phyloP scores from a whole-genome alignment of 2,888 invertebrate genomes.

The Nysson spinosus region DNA sequence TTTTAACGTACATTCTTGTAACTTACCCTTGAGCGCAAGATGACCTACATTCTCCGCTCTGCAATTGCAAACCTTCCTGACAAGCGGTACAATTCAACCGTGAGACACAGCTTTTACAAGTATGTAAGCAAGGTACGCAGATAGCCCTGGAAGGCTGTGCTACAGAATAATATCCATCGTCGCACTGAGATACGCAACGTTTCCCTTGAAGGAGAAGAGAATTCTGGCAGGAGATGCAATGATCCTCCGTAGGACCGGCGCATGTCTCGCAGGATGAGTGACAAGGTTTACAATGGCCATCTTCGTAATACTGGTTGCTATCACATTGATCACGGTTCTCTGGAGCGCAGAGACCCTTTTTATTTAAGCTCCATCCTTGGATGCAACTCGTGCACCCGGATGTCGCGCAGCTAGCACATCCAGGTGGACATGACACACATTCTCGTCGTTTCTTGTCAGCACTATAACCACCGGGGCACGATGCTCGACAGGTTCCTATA shows the following conservation, averaged over 20 bases:
- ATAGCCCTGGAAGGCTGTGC: slow-evolving; percentile 78
- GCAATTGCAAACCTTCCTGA: slow-evolving; percentile 86
- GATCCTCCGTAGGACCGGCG: slow-evolving; percentile 85
- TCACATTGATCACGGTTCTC: slow-evolving; percentile 85
- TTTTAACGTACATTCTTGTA: not conserved
- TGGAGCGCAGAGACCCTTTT: slow-evolving; percentile 86
- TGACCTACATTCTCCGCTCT: slow-evolving; percentile 90
- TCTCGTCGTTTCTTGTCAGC: slow-evolving; percentile 88
- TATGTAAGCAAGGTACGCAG: slow-evolving; percentile 89
- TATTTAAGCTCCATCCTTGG: slow-evolving; percentile 86
- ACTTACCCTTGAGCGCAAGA: slow-evolving; percentile 85
- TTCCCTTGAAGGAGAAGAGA: slow-evolving; percentile 85
- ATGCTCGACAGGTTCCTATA: slow-evolving; percentile 83
- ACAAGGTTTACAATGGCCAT: slow-evolving; percentile 85
- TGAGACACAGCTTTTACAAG: slow-evolving; percentile 87
- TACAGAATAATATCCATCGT: slow-evolving; percentile 85
- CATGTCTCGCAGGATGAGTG: slow-evolving; percentile 91
- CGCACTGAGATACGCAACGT: slow-evolving; percentile 87
- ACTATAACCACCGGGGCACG: slow-evolving; percentile 87
- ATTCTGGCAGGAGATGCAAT: slow-evolving; percentile 87
- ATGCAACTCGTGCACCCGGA: slow-evolving; percentile 87
- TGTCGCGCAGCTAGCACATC: slow-evolving; percentile 87
- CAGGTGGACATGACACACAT: slow-evolving; percentile 88
- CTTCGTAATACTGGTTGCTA: slow-evolving; percentile 83
- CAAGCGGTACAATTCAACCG: slow-evolving; percentile 90